Conservation (phyloP, 2,888 invertebrate genomes). For the Gryllus longicercus region DNA sequence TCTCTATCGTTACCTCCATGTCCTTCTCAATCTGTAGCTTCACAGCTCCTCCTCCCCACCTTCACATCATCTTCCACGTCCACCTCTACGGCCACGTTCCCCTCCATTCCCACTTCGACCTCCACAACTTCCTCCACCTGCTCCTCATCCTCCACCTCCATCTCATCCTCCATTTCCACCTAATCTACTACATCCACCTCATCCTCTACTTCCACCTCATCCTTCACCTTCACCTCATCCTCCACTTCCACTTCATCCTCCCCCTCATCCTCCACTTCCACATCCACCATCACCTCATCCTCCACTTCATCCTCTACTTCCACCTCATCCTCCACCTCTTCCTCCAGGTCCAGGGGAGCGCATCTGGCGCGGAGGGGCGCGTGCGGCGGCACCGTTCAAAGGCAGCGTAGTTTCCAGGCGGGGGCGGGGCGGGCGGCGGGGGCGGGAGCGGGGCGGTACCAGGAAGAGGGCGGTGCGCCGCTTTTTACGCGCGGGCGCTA, state of each 20-base stretch:
- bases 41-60: too few relatives aligned
- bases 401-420: background rate
- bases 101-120: too few relatives aligned
- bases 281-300: background rate
- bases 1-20: too few relatives aligned
- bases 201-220: background rate
- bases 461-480: background rate
- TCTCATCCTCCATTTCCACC: background rate
- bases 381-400: background rate
- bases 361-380: slow-evolving; percentile 17
- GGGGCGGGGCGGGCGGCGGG: background rate
- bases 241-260: background rate
- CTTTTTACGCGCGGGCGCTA: too few relatives aligned
- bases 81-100: too few relatives aligned
- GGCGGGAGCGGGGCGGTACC: background rate
- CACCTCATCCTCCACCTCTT: too few relatives aligned
- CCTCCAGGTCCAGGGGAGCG: background rate
- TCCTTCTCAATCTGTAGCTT: too few relatives aligned
- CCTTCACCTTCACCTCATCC: background rate
- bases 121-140: too few relatives aligned
- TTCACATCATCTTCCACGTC: too few relatives aligned
- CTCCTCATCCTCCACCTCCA: too few relatives aligned
- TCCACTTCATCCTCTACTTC: too few relatives aligned
- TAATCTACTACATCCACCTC: background rate
- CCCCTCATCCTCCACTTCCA: background rate